Evolutionary conservation across 2,797 vertebrate genomes (phyloP).

Genomic region (Cynodonichthys magdalenae): DNA sequence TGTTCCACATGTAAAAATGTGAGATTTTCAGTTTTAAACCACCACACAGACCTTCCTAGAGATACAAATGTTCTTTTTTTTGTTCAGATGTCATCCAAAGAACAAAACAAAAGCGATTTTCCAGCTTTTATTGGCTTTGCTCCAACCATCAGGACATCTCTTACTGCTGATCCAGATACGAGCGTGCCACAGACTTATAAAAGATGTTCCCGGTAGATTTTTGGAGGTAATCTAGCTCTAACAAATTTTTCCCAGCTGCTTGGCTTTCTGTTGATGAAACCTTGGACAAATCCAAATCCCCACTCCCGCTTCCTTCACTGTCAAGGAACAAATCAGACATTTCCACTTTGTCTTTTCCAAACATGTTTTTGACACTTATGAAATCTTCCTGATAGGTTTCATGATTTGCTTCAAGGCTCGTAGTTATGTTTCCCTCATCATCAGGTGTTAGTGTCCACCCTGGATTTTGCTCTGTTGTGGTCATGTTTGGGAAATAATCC

Average conservation of each 20-base stretch:
- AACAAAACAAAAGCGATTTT: slow-evolving; percentile 11
- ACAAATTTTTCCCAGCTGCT: slow-evolving; percentile 17
- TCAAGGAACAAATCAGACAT: not conserved
- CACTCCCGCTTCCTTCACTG: slow-evolving; percentile 46
- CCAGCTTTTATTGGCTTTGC: slow-evolving; percentile 38
- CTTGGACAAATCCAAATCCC: slow-evolving; percentile 4
- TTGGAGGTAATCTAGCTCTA: slow-evolving; percentile 51
- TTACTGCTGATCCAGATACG: slow-evolving; percentile 1
- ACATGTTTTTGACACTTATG: not conserved
- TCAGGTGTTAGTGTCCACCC: not conserved
- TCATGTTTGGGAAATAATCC: not conserved
- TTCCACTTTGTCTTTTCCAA: not conserved
- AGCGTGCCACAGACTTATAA: slow-evolving; percentile 50
- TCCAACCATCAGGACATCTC: not conserved
- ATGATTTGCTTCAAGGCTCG: not conserved
- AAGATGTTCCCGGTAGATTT: slow-evolving; percentile 49
- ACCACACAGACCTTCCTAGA: not conserved
- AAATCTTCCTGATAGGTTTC: not conserved
- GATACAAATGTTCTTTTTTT: not conserved
- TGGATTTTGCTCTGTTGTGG: not conserved
- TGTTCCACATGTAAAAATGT: no score
- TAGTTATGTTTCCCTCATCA: slow-evolving; percentile 1
- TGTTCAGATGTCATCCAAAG: not conserved
- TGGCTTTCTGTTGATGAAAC: slow-evolving; percentile 11
- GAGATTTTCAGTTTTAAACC: not conserved